Evolutionary conservation across 2,888 invertebrate species (phyloP), one percentile per base, ranked within the genome.

Genomic region (Leucozona laternaria): DNA sequence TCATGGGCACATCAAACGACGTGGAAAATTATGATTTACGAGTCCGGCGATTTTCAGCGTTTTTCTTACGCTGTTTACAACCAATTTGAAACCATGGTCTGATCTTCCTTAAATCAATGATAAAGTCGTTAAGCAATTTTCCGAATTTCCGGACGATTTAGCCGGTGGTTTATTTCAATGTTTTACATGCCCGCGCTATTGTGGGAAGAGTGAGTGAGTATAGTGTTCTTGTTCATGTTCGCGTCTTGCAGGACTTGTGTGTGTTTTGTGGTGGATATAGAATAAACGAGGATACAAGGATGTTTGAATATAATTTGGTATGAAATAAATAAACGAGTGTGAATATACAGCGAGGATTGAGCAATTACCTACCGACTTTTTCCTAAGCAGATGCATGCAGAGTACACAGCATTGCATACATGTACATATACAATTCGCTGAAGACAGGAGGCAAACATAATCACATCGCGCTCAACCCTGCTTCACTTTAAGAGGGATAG

Each of bases 21-120:
- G 79, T 88, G 88, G 88, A 88, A 88, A 88, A 88, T 88, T 88
- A 88, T 88, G 88, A 88, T 88, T 85, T 88, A 88, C 88, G 88
- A 85, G 71, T 76, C 73, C 78, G 73, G 50, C 37, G 57, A 75
- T 73, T 82, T 60, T 78, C 48, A 43, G 34, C 28, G 57, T 72
- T 55, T 28, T 71, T 34, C 57, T n/a, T 62, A 20, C 48, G 5
- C 17, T 20, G n/a, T 13, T 60, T 20, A 43, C 77, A 72, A 80
- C 80, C 80, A 80, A 80, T 77, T 77, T 73, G 55, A 81, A 73
- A 66, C 48, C 37, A 73, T 68, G 60, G n/a, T 57, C 64, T 75
- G 86, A 86, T 86, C 86, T 78, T 86, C 82, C 82, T 66, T 82
- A 82, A 86, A 86, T 86, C 86, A 73, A 86, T 86, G 86, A 86